phyloP scores from a whole-genome alignment of 2,113 vertebrate species.

The Taurulus bubalis region DNA sequence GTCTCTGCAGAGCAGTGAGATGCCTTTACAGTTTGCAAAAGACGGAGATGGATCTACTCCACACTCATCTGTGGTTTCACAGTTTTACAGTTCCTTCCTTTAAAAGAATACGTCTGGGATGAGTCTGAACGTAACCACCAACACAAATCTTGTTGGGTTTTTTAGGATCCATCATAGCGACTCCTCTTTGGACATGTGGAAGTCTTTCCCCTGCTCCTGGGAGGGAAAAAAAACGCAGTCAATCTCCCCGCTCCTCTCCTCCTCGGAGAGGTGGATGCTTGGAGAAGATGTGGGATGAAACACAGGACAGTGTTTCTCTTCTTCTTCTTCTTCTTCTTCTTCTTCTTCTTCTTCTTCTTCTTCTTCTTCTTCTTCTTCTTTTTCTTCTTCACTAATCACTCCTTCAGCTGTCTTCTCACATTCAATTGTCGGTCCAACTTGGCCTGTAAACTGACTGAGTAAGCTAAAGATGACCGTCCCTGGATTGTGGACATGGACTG shows the following conservation, averaged over 20 bases:
- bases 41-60: neutral
- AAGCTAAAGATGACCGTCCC: conserved; percentile 83
- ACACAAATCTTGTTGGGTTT: conserved; percentile 15
- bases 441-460: conserved; percentile 79
- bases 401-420: conserved; percentile 28
- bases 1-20: neutral
- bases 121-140: neutral
- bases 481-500: conserved; percentile 81
- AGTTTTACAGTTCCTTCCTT: conserved; percentile 21
- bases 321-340: conserved; percentile 59
- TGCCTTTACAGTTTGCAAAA: conserved; percentile 18
- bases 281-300: conserved; percentile 68
- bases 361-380: conserved; percentile 54
- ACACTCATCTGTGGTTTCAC: conserved; percentile 4
- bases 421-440: conserved; percentile 47
- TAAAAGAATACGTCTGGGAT: neutral
- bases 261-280: conserved; percentile 76
- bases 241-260: conserved; percentile 69
- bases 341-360: conserved; percentile 59
- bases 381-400: conserved; percentile 45
- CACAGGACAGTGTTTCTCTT: conserved; percentile 40
- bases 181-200: conserved; percentile 84
- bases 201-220: conserved; percentile 85
- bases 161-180: conserved; percentile 53
- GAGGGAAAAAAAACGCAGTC: conserved; percentile 79